Conservation (phyloP, 2,888 invertebrate genomes). For the Archips crataeganus region DNA sequence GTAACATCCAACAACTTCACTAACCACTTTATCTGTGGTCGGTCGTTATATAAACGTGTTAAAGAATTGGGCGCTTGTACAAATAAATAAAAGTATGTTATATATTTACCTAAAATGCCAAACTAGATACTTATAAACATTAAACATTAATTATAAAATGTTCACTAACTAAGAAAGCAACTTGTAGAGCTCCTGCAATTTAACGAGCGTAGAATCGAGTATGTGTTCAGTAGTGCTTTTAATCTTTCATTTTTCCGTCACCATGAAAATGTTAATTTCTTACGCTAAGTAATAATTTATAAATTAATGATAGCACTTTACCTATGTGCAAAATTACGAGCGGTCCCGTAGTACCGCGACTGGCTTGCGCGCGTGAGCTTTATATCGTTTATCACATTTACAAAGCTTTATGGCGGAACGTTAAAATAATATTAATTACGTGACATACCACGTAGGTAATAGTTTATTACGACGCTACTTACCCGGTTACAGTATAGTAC, state of each 20-base stretch:
- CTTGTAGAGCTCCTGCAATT: neutral
- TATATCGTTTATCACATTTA: constrained; percentile 6
- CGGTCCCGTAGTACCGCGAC: constrained; percentile 6
- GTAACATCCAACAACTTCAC: no score
- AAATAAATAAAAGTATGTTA: no score
- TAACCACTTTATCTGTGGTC: no score
- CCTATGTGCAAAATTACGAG: constrained; percentile 11
- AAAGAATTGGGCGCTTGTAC: no score
- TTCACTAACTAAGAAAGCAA: neutral
- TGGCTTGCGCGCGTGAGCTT: constrained; percentile 15
- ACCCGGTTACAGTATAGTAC: no score
- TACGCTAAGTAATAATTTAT: constrained; percentile 13
- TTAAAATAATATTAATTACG: constrained; percentile 7
- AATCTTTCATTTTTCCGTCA: neutral
- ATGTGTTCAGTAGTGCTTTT: neutral
- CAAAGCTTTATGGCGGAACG: neutral
- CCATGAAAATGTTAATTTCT: neutral
- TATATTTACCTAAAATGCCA: neutral
- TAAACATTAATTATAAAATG: no score
- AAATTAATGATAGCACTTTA: constrained; percentile 28
- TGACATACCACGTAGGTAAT: neutral
- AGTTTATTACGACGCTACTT: neutral
- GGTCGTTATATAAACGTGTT: no score
- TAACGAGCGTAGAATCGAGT: neutral
- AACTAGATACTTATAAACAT: neutral